Evolutionary conservation across 2,797 vertebrate genomes (phyloP).

Genomic region (Danio jaintianensis): DNA sequence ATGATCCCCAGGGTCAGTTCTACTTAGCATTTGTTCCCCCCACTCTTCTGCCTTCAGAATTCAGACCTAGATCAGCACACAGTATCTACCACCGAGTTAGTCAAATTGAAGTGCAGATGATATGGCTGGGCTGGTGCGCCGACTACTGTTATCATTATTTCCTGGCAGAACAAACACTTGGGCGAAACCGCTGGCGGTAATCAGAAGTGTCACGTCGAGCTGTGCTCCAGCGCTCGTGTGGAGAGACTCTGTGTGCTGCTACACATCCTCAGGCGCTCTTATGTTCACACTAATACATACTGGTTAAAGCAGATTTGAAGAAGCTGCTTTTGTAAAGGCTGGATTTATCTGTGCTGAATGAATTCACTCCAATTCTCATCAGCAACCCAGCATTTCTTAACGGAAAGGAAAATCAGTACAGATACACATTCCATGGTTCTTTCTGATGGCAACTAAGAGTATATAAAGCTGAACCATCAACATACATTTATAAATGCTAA

Average conservation of each 20-base stretch:
- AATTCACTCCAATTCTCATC: background rate
- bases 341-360: constrained; percentile 5
- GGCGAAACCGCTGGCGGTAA: constrained; percentile 58
- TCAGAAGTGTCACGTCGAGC: constrained; percentile 48
- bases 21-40: constrained; percentile 4
- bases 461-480: background rate
- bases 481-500: background rate
- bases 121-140: constrained; percentile 56
- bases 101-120: constrained; percentile 68
- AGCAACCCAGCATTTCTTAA: background rate
- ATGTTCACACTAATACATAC: constrained; percentile 27
- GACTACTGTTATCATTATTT: constrained; percentile 67
- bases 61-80: constrained; percentile 67
- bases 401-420: background rate
- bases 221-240: background rate
- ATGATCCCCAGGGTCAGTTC: constrained; percentile 23
- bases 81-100: constrained; percentile 71
- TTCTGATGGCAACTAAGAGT: background rate
- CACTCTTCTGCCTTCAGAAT: constrained; percentile 60
- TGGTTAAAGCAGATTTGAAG: constrained; percentile 3
- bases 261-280: constrained; percentile 16
- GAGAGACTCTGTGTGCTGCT: constrained; percentile 8
- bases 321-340: background rate
- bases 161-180: constrained; percentile 67
- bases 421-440: background rate